Evolutionary conservation across 2,888 invertebrate species (phyloP).

Genomic region (Panzeria rudis): DNA sequence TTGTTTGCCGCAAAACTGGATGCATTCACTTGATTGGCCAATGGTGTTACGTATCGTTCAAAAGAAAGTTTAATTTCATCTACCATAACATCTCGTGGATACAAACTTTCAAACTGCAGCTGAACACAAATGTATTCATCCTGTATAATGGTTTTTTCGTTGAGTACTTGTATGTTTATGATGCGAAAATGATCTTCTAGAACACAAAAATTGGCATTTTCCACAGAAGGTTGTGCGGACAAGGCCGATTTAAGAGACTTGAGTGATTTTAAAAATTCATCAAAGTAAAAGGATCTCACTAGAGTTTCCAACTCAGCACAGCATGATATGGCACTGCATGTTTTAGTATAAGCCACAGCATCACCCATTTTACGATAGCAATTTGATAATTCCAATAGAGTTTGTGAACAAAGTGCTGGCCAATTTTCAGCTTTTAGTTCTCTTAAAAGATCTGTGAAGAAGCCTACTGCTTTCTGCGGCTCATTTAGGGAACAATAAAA

Average conservation of each 20-base stretch:
- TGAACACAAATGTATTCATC: constrained; percentile 86
- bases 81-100: constrained; percentile 88
- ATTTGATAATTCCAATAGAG: constrained; percentile 91
- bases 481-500: constrained; percentile 95
- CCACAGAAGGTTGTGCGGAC: constrained; percentile 79
- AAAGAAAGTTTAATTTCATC: constrained; percentile 87
- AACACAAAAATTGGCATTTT: constrained; percentile 82
- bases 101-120: constrained; percentile 85
- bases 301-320: constrained; percentile 90
- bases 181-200: constrained; percentile 85
- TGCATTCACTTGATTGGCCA: constrained; percentile 65
- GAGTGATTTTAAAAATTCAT: constrained; percentile 90
- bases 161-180: constrained; percentile 79
- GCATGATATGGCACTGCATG: constrained; percentile 91
- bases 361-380: constrained; percentile 93
- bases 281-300: constrained; percentile 90
- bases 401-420: constrained; percentile 92
- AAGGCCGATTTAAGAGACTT: constrained; percentile 81
- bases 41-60: constrained; percentile 84
- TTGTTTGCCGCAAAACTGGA: constrained; percentile 29
- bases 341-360: constrained; percentile 88
- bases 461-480: constrained; percentile 94
- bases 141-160: constrained; percentile 81
- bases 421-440: constrained; percentile 95
- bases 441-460: constrained; percentile 92